Evolutionary conservation across 2,113 vertebrate species (phyloP).

Genomic region (Kryptolebias marmoratus): DNA sequence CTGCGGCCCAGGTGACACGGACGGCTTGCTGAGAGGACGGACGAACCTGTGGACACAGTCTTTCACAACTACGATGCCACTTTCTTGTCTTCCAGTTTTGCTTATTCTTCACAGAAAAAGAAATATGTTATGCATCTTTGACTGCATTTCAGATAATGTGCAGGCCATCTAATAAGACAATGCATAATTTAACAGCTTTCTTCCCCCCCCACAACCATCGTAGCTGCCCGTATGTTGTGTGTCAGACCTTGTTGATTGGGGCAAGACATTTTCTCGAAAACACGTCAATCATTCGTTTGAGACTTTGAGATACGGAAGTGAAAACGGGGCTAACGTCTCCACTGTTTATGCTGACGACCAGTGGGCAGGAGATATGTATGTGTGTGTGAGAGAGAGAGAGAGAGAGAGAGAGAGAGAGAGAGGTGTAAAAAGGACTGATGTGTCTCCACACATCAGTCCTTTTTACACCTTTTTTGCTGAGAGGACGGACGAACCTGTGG

Average conservation of each 20-base stretch:
- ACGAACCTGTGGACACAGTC: constrained; percentile 30
- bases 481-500: constrained; percentile 33
- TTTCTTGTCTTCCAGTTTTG: constrained; percentile 1
- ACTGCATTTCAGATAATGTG: constrained; percentile 22
- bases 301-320: constrained; percentile 28
- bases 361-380: constrained; percentile 35
- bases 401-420: constrained; percentile 27
- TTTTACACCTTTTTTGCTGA: too few relatives aligned
- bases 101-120: constrained; percentile 7
- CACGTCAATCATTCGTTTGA: constrained; percentile 40
- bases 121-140: constrained; percentile 5
- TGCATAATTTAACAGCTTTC: constrained; percentile 42
- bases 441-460: too few relatives aligned
- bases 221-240: constrained; percentile 27
- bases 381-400: constrained; percentile 24
- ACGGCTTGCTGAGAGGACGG: constrained; percentile 41
- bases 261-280: constrained; percentile 43
- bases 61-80: background rate
- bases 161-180: constrained; percentile 36
- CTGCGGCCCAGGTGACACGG: constrained; percentile 49
- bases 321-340: constrained; percentile 37
- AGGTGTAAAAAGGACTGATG: constrained; percentile 50
- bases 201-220: constrained; percentile 17
- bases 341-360: constrained; percentile 66
- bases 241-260: constrained; percentile 53